phyloP scores from a whole-genome alignment of 1,140 invertebrate species.

The Doryteuthis pealeii region DNA sequence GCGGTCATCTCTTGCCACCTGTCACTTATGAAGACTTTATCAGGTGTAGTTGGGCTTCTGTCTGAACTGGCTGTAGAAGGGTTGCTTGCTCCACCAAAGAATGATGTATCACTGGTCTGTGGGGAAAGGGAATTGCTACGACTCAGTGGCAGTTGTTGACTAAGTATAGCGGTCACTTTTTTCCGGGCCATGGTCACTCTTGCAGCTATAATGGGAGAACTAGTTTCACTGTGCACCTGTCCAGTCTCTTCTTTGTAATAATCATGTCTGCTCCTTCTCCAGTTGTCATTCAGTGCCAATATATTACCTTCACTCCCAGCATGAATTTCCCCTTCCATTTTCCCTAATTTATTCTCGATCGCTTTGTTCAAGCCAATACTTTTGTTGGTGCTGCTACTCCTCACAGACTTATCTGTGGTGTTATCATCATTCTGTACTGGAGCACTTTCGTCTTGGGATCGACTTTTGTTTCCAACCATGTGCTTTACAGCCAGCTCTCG shows the following conservation, averaged over 20 bases:
- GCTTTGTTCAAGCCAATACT: background rate
- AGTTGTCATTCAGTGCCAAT: background rate
- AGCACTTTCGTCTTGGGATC: background rate
- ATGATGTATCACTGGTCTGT: background rate
- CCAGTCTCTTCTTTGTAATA: too few relatives aligned
- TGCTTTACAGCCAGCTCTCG: conserved; percentile 8
- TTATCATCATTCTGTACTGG: background rate
- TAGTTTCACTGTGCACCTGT: too few relatives aligned
- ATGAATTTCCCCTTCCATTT: background rate
- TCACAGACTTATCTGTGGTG: background rate
- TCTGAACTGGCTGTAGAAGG: background rate
- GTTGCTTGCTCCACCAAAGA: background rate
- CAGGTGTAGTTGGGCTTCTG: background rate
- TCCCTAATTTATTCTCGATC: background rate
- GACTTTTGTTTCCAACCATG: conserved; percentile 5
- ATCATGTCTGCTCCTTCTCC: background rate
- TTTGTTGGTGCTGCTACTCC: background rate
- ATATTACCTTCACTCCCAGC: background rate
- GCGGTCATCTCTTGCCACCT: background rate
- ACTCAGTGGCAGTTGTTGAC: background rate
- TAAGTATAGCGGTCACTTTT: background rate
- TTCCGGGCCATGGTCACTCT: background rate
- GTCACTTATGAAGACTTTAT: background rate
- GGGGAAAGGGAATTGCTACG: background rate
- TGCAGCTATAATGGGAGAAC: background rate